phyloP scores from a whole-genome alignment of 2,888 invertebrate species.

The Eristalis tenax region DNA sequence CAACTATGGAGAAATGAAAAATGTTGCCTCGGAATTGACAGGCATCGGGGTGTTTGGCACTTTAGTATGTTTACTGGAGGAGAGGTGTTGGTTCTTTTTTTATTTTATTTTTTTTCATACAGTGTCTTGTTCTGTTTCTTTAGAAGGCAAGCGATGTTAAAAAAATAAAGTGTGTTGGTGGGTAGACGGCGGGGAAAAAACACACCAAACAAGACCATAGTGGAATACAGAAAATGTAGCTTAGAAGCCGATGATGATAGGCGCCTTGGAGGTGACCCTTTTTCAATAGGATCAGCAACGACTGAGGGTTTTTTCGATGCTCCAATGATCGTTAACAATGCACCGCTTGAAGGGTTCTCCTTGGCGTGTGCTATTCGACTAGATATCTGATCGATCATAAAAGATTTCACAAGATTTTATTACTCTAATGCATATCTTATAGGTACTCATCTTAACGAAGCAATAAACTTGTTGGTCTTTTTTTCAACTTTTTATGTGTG shows the following conservation, averaged over 20 bases:
- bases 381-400: background rate
- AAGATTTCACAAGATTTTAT: background rate
- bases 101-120: constrained; percentile 9
- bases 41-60: constrained; percentile 46
- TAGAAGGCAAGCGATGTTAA: background rate
- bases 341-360: background rate
- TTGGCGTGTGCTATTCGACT: background rate
- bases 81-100: constrained; percentile 49
- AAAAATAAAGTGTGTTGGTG: background rate
- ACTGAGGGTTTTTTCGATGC: background rate
- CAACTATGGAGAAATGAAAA: constrained; percentile 65
- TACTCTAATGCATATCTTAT: background rate
- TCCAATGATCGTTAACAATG: background rate
- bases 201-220: background rate
- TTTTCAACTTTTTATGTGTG: background rate
- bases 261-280: background rate
- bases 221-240: background rate
- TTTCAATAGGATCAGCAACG: background rate
- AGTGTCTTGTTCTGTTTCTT: background rate
- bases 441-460: background rate
- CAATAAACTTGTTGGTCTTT: background rate
- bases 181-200: background rate
- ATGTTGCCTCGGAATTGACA: constrained; percentile 57
- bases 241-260: background rate
- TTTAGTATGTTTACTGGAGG: constrained; percentile 52